A percentile compares a stretch with the other conserved stretches of the same genome.
These are phyloP conservation scores for Nymphalis io DNA, from an alignment of 1,140 invertebrate genomes.

Conservation along the genomic window DNA sequence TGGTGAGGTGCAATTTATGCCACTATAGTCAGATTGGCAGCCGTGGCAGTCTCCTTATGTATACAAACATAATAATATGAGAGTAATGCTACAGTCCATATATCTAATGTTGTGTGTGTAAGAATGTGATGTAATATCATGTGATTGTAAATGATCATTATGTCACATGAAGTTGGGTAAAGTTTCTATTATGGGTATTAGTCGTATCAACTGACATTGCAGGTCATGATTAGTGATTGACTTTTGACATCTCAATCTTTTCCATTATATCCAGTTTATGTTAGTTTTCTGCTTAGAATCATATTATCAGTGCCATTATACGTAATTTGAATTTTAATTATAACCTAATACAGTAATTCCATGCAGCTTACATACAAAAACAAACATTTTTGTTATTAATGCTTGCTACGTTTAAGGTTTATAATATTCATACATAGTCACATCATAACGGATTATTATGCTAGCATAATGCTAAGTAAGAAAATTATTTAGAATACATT, in stretches of 20 bases:
- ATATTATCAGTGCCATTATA: no score
- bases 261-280: slow-evolving; percentile 15
- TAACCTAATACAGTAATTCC: not conserved
- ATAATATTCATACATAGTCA: no score
- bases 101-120: not conserved
- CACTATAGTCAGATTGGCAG: no score
- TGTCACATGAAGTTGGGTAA: slow-evolving; percentile 29
- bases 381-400: no score
- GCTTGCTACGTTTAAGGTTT: no score
- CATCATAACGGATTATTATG: no score
- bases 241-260: slow-evolving; percentile 7
- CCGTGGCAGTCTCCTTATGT: no score
- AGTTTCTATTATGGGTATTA: slow-evolving; percentile 30
- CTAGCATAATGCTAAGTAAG: no score
- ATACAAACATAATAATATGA: not conserved
- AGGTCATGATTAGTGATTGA: slow-evolving; percentile 28
- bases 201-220: slow-evolving; percentile 19
- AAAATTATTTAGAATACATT: not conserved
- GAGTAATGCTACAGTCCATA: not conserved
- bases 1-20: no score
- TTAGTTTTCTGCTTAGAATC: not conserved
- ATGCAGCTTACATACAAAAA: no score
- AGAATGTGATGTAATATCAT: slow-evolving; percentile 22
- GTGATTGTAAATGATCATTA: slow-evolving; percentile 23
- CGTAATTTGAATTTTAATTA: no score